These are phyloP conservation scores for Drosophila novamexicana DNA, from an alignment of 1,140 invertebrate species.

Conservation along the genomic window DNA sequence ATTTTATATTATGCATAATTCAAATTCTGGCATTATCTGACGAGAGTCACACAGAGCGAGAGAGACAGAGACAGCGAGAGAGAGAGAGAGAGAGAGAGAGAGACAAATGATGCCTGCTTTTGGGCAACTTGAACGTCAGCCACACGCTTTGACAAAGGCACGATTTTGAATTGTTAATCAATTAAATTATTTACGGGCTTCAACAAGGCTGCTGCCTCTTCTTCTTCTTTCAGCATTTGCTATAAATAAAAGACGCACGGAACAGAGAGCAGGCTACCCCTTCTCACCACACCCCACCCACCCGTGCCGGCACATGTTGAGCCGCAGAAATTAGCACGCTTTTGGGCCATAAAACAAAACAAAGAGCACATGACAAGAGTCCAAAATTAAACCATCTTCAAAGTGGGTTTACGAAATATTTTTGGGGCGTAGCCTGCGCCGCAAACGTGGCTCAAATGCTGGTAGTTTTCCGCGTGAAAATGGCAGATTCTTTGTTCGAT, in stretches of 20 bases:
- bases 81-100: background rate
- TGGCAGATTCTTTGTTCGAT: conserved; percentile 28
- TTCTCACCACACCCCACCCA: background rate
- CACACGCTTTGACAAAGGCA: conserved; percentile 10
- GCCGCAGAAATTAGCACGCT: conserved; percentile 37
- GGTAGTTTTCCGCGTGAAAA: conserved; percentile 32
- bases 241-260: conserved; percentile 37
- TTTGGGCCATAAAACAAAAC: conserved; percentile 18
- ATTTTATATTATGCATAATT: too few relatives aligned
- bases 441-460: background rate
- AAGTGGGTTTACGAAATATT: conserved; percentile 1
- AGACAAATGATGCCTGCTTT: background rate
- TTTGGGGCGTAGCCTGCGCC: background rate
- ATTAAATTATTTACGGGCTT: conserved; percentile 47
- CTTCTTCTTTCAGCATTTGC: conserved; percentile 32
- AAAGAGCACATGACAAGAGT: conserved; percentile 38
- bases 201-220: conserved; percentile 18
- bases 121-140: background rate
- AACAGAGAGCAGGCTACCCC: conserved; percentile 11
- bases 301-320: conserved; percentile 21
- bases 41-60: too few relatives aligned
- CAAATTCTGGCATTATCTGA: too few relatives aligned
- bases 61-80: too few relatives aligned
- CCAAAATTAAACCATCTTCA: conserved; percentile 10
- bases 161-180: conserved; percentile 39